Conservation (phyloP, 1,140 invertebrate genomes). For the Heliconius nattereri region DNA sequence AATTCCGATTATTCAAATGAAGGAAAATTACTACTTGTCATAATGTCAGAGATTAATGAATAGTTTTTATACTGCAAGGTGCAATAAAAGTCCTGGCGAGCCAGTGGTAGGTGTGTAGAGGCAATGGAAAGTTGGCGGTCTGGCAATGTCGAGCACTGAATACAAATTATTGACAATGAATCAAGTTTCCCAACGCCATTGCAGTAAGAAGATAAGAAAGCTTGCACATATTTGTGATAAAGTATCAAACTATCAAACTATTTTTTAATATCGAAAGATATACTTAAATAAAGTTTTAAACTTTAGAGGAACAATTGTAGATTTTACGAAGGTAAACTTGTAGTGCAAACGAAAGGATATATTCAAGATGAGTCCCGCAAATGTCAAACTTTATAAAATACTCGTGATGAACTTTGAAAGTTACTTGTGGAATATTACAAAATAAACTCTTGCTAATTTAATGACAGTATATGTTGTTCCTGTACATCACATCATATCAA, state of each 20-base stretch:
- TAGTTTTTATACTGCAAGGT: not conserved
- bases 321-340: constrained; percentile 69
- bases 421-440: constrained; percentile 42
- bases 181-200: constrained; percentile 48
- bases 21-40: constrained; percentile 5
- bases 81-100: constrained; percentile 46
- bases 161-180: constrained; percentile 73
- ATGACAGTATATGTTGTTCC: constrained; percentile 15
- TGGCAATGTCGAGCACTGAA: constrained; percentile 56
- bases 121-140: constrained; percentile 69
- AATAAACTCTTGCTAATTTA: constrained; percentile 41
- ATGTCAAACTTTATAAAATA: constrained; percentile 63
- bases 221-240: constrained; percentile 31
- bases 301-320: constrained; percentile 50
- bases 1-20: constrained; percentile 13
- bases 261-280: not conserved
- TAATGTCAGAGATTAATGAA: constrained; percentile 14
- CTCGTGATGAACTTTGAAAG: constrained; percentile 58
- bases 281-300: constrained; percentile 29
- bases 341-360: constrained; percentile 70
- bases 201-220: constrained; percentile 60
- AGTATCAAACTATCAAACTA: not conserved
- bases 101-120: constrained; percentile 52
- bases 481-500: not conserved
- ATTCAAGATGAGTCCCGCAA: constrained; percentile 58